These are phyloP conservation scores for Altica lythri DNA, from an alignment of 2,888 invertebrate genomes.

Conservation along the genomic window DNA sequence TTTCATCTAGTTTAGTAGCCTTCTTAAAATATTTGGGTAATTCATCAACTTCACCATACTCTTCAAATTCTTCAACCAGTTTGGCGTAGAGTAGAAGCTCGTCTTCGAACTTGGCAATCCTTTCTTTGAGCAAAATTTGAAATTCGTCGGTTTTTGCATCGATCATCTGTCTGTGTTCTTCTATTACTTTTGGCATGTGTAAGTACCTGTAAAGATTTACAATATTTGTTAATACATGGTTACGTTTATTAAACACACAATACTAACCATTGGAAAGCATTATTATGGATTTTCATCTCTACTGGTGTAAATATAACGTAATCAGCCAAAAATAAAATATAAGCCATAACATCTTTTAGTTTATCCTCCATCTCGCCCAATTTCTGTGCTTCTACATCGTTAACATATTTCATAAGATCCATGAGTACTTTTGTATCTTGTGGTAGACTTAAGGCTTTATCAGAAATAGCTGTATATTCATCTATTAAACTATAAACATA, in stretches of 20 bases:
- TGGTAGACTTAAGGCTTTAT: conserved; percentile 78
- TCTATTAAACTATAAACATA: conserved; percentile 71
- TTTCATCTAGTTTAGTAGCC: conserved; percentile 77
- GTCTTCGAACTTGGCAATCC: conserved; percentile 80
- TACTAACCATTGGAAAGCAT: conserved; percentile 79
- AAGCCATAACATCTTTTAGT: conserved; percentile 68
- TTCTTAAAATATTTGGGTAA: conserved; percentile 82
- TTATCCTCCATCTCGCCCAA: conserved; percentile 77
- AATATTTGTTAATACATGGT: conserved; percentile 28
- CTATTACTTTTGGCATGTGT: conserved; percentile 78
- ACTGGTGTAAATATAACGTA: conserved; percentile 78
- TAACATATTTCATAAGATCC: conserved; percentile 77
- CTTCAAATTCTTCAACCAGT: conserved; percentile 83
- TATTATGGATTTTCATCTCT: conserved; percentile 87
- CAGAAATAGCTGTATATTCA: conserved; percentile 81
- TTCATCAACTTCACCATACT: conserved; percentile 85
- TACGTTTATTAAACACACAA: not conserved
- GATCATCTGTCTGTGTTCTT: conserved; percentile 80
- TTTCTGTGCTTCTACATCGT: conserved; percentile 72
- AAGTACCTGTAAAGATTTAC: conserved; percentile 63
- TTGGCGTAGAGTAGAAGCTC: conserved; percentile 79
- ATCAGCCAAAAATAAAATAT: conserved; percentile 84
- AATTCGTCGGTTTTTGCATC: conserved; percentile 84
- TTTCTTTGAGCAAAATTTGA: conserved; percentile 77
- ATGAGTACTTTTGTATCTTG: conserved; percentile 84